Percentiles rank a stretch among this genome's conserved stretches.
Evolutionary conservation across 2,888 invertebrate genomes (phyloP).

Genomic region (Lepidochrysops patricia): DNA sequence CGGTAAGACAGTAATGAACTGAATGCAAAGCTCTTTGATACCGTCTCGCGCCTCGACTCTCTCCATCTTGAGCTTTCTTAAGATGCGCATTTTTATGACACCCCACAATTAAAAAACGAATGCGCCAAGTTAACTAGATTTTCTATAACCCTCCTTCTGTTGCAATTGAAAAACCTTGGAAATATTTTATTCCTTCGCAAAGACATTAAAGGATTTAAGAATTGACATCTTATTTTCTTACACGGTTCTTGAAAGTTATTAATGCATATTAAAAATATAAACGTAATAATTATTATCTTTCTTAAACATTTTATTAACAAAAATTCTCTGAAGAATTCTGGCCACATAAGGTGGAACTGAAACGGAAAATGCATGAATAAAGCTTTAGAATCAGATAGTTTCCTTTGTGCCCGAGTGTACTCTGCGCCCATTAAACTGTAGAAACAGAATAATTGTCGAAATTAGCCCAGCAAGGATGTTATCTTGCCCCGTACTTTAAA

Average conservation of each 20-base stretch:
- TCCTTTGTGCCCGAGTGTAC: conserved; percentile 6
- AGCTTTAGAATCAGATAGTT: background rate
- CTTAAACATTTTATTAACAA: background rate
- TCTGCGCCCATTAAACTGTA: conserved; percentile 10
- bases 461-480: conserved; percentile 17
- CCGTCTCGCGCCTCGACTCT: conserved; percentile 31
- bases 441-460: conserved; percentile 13
- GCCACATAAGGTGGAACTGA: background rate
- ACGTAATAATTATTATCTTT: too few species aligned
- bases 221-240: background rate
- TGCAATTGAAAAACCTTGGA: background rate
- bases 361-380: conserved; percentile 4
- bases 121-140: conserved; percentile 18
- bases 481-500: conserved; percentile 25
- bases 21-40: conserved; percentile 52
- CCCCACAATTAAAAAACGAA: conserved; percentile 24
- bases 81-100: conserved; percentile 35
- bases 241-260: too few species aligned
- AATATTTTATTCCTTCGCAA: background rate
- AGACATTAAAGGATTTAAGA: background rate
- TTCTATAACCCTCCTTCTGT: background rate
- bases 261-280: too few species aligned
- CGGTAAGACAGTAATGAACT: conserved; percentile 67
- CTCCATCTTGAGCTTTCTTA: conserved; percentile 31
- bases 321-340: background rate